Evolutionary conservation across 1,140 invertebrate species (phyloP).

Genomic region (Zaprionus ghesquierei): DNA sequence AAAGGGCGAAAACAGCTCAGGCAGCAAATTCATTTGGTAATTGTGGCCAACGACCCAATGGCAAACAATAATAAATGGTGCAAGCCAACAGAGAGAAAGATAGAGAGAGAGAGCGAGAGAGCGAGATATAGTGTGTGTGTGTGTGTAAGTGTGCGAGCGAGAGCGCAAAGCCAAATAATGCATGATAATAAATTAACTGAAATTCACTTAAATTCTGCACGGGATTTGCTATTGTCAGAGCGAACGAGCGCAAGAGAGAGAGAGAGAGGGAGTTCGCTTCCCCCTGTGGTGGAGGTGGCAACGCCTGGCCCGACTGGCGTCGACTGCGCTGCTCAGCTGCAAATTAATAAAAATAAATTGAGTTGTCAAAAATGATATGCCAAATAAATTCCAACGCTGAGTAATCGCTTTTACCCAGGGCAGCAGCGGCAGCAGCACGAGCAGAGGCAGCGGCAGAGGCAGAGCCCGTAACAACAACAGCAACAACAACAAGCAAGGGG

Average conservation of each 20-base stretch:
- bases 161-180: constrained; percentile 61
- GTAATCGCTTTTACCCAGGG: constrained; percentile 72
- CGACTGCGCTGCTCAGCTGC: constrained; percentile 55
- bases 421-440: neutral
- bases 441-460: neutral
- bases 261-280: neutral
- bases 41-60: constrained; percentile 75
- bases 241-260: neutral
- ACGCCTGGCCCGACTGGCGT: neutral
- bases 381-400: constrained; percentile 82
- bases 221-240: constrained; percentile 14
- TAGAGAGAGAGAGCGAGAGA: neutral
- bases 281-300: neutral
- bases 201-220: constrained; percentile 76
- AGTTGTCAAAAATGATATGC: constrained; percentile 83
- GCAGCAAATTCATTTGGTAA: constrained; percentile 78
- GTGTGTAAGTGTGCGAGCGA: neutral
- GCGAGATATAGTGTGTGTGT: neutral
- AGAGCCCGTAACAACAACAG: neutral
- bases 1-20: constrained; percentile 22
- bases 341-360: constrained; percentile 83
- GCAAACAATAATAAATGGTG: constrained; percentile 77
- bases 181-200: constrained; percentile 82
- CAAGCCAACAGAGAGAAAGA: neutral
- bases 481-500: neutral